A percentile compares a stretch with the other conserved stretches of the same genome.
These are phyloP conservation scores for Drosophila elegans DNA, from an alignment of 1,140 invertebrate genomes.

Conservation along the genomic window DNA sequence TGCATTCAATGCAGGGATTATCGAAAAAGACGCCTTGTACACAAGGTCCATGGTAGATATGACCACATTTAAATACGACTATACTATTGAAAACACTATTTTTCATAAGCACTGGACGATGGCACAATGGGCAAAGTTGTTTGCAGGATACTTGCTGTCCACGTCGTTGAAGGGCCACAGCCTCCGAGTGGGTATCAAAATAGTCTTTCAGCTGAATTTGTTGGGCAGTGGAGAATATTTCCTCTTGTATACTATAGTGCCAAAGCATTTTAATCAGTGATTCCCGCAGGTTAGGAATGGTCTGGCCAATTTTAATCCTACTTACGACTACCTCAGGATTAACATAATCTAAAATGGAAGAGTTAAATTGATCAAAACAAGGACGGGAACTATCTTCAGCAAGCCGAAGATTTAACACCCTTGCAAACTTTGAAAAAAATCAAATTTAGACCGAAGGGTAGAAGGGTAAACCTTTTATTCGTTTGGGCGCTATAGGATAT, in stretches of 20 bases:
- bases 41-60: slow-evolving; percentile 95
- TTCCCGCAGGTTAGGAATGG: slow-evolving; percentile 95
- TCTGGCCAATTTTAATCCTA: slow-evolving; percentile 92
- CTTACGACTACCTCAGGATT: slow-evolving; percentile 95
- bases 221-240: slow-evolving; percentile 95
- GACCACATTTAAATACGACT: slow-evolving; percentile 94
- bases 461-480: too few relatives aligned
- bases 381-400: too few relatives aligned
- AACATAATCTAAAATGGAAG: slow-evolving; percentile 87
- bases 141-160: slow-evolving; percentile 91
- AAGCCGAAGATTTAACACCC: too few relatives aligned
- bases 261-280: slow-evolving; percentile 97
- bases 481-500: too few relatives aligned
- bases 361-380: not conserved
- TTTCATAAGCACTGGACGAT: slow-evolving; percentile 88
- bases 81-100: slow-evolving; percentile 89
- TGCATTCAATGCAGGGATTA: slow-evolving; percentile 87
- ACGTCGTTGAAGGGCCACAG: slow-evolving; percentile 91
- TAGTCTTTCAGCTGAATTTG: slow-evolving; percentile 95
- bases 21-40: slow-evolving; percentile 86
- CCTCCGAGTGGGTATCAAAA: slow-evolving; percentile 93
- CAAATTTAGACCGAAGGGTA: too few relatives aligned
- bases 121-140: slow-evolving; percentile 91
- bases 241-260: slow-evolving; percentile 97
- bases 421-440: too few relatives aligned